Percentiles rank a stretch among this genome's conserved stretches.
phyloP scores from a whole-genome alignment of 2,888 invertebrate genomes.

The Himalopsyche japonica region DNA sequence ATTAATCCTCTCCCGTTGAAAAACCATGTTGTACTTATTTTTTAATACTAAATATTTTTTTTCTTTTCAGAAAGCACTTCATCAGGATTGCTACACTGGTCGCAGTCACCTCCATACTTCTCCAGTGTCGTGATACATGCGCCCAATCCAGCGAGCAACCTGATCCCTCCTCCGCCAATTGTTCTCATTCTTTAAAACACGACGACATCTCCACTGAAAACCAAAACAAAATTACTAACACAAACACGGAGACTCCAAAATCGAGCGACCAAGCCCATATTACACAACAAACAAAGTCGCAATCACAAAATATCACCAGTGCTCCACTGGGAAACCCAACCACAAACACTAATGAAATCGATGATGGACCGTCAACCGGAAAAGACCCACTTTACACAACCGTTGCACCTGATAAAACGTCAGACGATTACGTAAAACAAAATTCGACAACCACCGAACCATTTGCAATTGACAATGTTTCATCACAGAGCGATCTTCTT shows the following conservation, averaged over 20 bases:
- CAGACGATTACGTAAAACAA: constrained; percentile 4
- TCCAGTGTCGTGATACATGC: not conserved
- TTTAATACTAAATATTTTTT: not conserved
- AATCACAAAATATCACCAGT: not conserved
- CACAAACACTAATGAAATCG: constrained; percentile 7
- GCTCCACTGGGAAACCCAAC: constrained; percentile 14
- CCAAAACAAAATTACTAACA: not conserved
- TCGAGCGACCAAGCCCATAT: not conserved
- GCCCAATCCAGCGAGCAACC: constrained; percentile 9
- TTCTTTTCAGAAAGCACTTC: constrained; percentile 6
- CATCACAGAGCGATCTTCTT: not conserved
- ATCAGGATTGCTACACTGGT: constrained; percentile 20
- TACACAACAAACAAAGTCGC: not conserved
- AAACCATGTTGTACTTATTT: no score
- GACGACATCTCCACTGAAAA: not conserved
- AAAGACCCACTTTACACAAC: constrained; percentile 16
- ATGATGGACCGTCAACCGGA: constrained; percentile 26
- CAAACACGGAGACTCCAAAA: not conserved
- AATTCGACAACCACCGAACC: constrained; percentile 14
- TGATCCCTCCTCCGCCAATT: not conserved
- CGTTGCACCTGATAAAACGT: constrained; percentile 4
- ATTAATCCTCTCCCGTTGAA: no score
- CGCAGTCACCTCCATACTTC: constrained; percentile 2
- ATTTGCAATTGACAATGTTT: not conserved
- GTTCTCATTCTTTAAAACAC: not conserved